Evolutionary conservation across 2,888 invertebrate species (phyloP).

Genomic region (Cheilosia vulpina): DNA sequence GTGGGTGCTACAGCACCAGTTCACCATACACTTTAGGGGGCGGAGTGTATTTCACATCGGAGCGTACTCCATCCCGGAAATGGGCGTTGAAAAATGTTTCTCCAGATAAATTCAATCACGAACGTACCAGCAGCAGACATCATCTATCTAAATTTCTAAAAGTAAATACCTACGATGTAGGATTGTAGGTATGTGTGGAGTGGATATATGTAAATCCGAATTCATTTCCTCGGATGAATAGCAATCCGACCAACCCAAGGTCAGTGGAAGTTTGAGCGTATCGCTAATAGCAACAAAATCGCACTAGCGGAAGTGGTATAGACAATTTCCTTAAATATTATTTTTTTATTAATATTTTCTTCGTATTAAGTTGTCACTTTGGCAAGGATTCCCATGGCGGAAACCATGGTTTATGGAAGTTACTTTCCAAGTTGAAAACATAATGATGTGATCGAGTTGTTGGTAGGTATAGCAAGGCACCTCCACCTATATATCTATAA

Average conservation of each 20-base stretch:
- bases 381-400: neutral
- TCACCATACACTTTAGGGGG: slow-evolving; percentile 3
- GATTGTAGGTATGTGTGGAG: neutral
- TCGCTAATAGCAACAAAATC: neutral
- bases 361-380: neutral
- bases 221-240: neutral
- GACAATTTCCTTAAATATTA: neutral
- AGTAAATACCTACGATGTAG: neutral
- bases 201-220: neutral
- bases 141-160: neutral
- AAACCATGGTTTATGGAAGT: neutral
- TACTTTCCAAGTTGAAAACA: neutral
- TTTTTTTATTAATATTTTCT: neutral
- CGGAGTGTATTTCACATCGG: slow-evolving; percentile 31
- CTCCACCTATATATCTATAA: too few relatives aligned
- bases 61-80: slow-evolving; percentile 20
- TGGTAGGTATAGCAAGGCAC: too few relatives aligned
- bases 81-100: slow-evolving; percentile 25
- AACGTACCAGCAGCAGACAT: neutral
- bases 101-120: slow-evolving; percentile 9
- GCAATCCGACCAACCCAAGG: neutral
- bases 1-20: slow-evolving; percentile 5
- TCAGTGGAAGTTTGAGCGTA: neutral
- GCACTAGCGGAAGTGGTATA: neutral
- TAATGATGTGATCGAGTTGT: too few relatives aligned